Evolutionary conservation across 2,797 vertebrate species (phyloP).

Genomic region (Pseudopleuronectes americanus): DNA sequence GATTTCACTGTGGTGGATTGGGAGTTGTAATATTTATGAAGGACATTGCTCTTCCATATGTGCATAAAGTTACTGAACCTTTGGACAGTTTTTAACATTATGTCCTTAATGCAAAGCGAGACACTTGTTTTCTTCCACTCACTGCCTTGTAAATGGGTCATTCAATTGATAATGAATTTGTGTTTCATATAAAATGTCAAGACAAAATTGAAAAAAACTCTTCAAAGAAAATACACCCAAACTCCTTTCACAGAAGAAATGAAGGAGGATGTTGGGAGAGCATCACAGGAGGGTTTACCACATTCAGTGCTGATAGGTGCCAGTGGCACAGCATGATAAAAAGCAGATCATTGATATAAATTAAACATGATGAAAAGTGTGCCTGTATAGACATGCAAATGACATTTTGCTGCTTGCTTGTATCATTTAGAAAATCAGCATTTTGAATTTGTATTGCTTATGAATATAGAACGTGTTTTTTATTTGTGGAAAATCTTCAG

Average conservation of each 20-base stretch:
- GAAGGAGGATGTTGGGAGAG: constrained; percentile 4
- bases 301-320: constrained; percentile 20
- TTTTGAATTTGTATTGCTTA: background rate
- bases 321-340: constrained; percentile 32
- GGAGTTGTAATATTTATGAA: constrained; percentile 1
- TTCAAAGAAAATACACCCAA: background rate
- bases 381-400: constrained; percentile 5
- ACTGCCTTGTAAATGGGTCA: background rate
- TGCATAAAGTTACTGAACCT: constrained; percentile 9
- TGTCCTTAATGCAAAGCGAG: background rate
- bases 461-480: background rate
- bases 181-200: background rate
- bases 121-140: background rate
- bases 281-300: constrained; percentile 22
- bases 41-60: constrained; percentile 14
- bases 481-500: background rate
- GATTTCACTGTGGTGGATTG: constrained; percentile 17
- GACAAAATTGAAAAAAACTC: background rate
- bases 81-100: background rate
- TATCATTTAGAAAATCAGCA: constrained; percentile 3
- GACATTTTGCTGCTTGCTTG: constrained; percentile 4
- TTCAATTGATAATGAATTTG: background rate
- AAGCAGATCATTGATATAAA: constrained; percentile 20
- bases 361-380: constrained; percentile 14
- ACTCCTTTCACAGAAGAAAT: background rate